Evolutionary conservation across 2,113 vertebrate species (phyloP).

Genomic region (Bungarus multicinctus): DNA sequence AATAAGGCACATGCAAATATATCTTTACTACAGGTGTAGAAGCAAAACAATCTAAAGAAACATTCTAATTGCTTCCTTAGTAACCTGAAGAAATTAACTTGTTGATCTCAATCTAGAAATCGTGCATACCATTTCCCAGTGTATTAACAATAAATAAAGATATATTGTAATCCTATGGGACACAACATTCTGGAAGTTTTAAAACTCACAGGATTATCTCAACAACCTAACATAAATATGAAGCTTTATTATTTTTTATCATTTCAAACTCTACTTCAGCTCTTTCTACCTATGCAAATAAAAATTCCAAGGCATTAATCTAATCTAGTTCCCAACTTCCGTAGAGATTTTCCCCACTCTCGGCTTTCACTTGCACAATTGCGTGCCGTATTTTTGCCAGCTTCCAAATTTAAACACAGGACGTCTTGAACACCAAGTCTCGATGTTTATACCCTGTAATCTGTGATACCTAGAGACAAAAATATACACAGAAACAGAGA

Average conservation of each 20-base stretch:
- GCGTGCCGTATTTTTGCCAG: slow-evolving; percentile 25
- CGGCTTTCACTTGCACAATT: slow-evolving; percentile 36
- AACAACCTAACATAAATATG: neutral
- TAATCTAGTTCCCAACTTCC: slow-evolving; percentile 4
- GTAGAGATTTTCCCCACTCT: slow-evolving; percentile 22
- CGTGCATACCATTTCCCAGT: neutral
- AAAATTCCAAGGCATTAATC: slow-evolving; percentile 19
- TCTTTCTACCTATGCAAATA: neutral
- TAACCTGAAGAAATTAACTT: neutral
- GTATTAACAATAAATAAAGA: neutral
- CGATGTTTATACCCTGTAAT: slow-evolving; percentile 45
- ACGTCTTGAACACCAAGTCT: slow-evolving; percentile 40
- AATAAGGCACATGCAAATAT: neutral
- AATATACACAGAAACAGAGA: slow-evolving; percentile 41
- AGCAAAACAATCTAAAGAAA: neutral
- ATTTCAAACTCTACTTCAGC: neutral
- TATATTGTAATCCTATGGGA: neutral
- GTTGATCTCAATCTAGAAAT: neutral
- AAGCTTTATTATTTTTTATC: neutral
- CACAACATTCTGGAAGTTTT: too few species aligned
- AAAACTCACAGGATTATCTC: neutral
- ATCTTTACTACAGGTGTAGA: neutral
- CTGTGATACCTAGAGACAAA: slow-evolving; percentile 39
- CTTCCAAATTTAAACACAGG: slow-evolving; percentile 56
- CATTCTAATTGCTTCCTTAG: neutral